A percentile compares a stretch with the other conserved stretches of the same genome.
Evolutionary conservation across 2,888 invertebrate species (phyloP).

Genomic region (Caenorhabditis doughertyi): DNA sequence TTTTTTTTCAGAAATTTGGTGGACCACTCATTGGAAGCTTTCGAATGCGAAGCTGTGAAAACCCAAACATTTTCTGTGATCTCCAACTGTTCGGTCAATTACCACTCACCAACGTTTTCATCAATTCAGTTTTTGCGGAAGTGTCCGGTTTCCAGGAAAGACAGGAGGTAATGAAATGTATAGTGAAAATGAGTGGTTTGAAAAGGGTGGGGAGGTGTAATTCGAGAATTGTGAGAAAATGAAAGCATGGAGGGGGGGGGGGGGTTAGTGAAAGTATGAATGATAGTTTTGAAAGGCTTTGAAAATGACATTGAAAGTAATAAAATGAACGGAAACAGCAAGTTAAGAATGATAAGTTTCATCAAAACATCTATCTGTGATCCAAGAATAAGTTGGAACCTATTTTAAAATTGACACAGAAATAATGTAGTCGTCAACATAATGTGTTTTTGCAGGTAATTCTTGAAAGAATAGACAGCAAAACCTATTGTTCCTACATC

Average conservation of each 20-base stretch:
- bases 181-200: too few species aligned
- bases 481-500: slow-evolving; percentile 66
- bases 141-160: slow-evolving; percentile 70
- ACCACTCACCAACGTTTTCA: slow-evolving; percentile 70
- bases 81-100: slow-evolving; percentile 67
- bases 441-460: slow-evolving; percentile 71
- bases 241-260: background rate
- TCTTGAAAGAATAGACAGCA: slow-evolving; percentile 65
- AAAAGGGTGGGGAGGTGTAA: slow-evolving; percentile 16
- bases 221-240: slow-evolving; percentile 21
- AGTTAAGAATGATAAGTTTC: too few species aligned
- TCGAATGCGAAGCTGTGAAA: slow-evolving; percentile 67
- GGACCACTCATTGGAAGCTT: slow-evolving; percentile 66
- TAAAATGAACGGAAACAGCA: too few species aligned
- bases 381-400: too few species aligned
- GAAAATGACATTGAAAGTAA: too few species aligned
- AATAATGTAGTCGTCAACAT: too few species aligned
- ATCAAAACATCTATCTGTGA: too few species aligned
- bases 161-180: slow-evolving; percentile 65
- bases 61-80: slow-evolving; percentile 59
- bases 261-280: background rate
- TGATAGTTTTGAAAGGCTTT: background rate
- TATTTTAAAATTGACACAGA: too few species aligned
- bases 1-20: slow-evolving; percentile 51
- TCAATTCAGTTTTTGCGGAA: slow-evolving; percentile 70